Evolutionary conservation across 2,888 invertebrate species (phyloP).

Genomic region (Agonum fuliginosum): DNA sequence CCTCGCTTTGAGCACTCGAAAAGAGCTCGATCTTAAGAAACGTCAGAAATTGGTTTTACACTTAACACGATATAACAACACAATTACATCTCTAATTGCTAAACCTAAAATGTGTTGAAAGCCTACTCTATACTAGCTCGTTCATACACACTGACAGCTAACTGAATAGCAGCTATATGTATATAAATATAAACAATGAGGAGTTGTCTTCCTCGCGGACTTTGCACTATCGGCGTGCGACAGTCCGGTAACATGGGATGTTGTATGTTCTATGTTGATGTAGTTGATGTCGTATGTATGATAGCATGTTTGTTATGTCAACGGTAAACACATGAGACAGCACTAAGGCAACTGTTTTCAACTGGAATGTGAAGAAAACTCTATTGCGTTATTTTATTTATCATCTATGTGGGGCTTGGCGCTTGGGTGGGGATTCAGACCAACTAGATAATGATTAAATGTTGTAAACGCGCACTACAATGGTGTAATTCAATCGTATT

Average conservation of each 20-base stretch:
- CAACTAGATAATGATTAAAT: conserved; percentile 43
- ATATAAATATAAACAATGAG: conserved; percentile 44
- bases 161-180: conserved; percentile 56
- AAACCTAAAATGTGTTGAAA: conserved; percentile 72
- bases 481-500: conserved; percentile 40
- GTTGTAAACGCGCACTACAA: conserved; percentile 39
- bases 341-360: conserved; percentile 71
- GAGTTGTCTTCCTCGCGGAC: neutral
- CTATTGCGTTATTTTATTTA: conserved; percentile 67
- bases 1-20: conserved; percentile 44
- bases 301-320: conserved; percentile 42
- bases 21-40: conserved; percentile 70
- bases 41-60: conserved; percentile 69
- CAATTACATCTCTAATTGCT: conserved; percentile 73
- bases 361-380: conserved; percentile 73
- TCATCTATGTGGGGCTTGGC: conserved; percentile 2
- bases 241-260: conserved; percentile 4
- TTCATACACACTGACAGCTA: conserved; percentile 66
- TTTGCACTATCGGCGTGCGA: neutral
- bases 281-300: conserved; percentile 22
- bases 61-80: conserved; percentile 74
- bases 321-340: conserved; percentile 49
- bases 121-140: conserved; percentile 72
- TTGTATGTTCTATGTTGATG: conserved; percentile 5
- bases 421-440: conserved; percentile 26